Evolutionary conservation across 2,113 vertebrate genomes (phyloP).

Genomic region (Lipophrys pholis): DNA sequence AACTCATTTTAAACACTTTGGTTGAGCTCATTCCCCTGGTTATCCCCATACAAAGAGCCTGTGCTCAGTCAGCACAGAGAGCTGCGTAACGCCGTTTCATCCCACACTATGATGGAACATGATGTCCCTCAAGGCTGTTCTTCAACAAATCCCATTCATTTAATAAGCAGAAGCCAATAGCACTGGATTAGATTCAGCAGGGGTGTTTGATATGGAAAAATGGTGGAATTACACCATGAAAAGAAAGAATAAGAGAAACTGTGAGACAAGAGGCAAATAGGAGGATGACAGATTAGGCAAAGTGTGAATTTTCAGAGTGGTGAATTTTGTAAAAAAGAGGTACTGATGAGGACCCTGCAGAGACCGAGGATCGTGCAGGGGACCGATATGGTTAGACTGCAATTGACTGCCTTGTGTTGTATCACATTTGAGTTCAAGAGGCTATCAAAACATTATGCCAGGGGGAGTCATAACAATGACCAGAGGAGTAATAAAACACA

Average conservation of each 20-base stretch:
- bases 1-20: slow-evolving; percentile 59
- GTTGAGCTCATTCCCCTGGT: slow-evolving; percentile 42
- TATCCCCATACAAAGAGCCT: slow-evolving; percentile 46
- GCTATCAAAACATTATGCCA: slow-evolving; percentile 65
- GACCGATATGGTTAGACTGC: slow-evolving; percentile 21
- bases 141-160: slow-evolving; percentile 72
- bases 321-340: slow-evolving; percentile 8
- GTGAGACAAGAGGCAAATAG: slow-evolving; percentile 23
- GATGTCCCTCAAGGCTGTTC: slow-evolving; percentile 52
- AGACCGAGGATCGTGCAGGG: slow-evolving; percentile 20
- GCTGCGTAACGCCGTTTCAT: slow-evolving; percentile 38
- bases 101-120: slow-evolving; percentile 44
- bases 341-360: slow-evolving; percentile 12
- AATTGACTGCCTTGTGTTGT: slow-evolving; percentile 36
- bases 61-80: slow-evolving; percentile 54
- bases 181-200: slow-evolving; percentile 57
- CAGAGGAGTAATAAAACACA: slow-evolving; percentile 66
- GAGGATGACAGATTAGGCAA: slow-evolving; percentile 23
- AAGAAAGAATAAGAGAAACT: slow-evolving; percentile 47
- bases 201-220: slow-evolving; percentile 64
- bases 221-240: slow-evolving; percentile 55
- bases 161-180: slow-evolving; percentile 62
- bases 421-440: slow-evolving; percentile 52
- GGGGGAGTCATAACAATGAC: slow-evolving; percentile 55
- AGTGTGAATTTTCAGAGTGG: slow-evolving; percentile 41